Evolutionary conservation across 2,797 vertebrate species (phyloP), one percentile per base, ranked within the genome.

Genomic region (Myripristis jacobus): DNA sequence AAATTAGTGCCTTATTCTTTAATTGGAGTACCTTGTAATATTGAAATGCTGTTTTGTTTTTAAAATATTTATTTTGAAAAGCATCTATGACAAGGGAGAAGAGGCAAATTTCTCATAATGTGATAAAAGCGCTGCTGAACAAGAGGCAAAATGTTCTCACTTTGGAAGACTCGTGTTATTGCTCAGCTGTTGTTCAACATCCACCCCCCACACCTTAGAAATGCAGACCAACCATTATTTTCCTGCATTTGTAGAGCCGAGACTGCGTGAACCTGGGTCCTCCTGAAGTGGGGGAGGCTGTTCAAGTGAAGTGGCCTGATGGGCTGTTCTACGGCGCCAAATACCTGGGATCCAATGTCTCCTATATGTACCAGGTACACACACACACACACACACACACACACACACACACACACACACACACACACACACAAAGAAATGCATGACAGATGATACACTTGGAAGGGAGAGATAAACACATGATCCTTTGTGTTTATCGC

Each of bases 291-390:
- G 97, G 97, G 68, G 96, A 97, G 91, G 91, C 93, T 52, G 95
- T 99, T 70, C 96, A 96, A 91, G 98, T 99, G 67, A 98, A 98
- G 87, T 99, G 98, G 98, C 95, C 98, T 0, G 97, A 99, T 83
- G 97, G 97, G 80, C 95, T 98, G 82, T 95, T 96, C 84, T 99
- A 99, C 22, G 94, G 94, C 47, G 98, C 96, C 54, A 99, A 97
- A 88, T 99, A 98, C 84, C 91, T 98, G 56, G 96, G 97, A 87
- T 94, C 94, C 59, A 98, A 96, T 69, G 87, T 95, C 64, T 92
- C 95, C 66, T 93, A 97, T 81, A 98, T 97, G 96, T 98, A 97
- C 89, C 96, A 97, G 95, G 97, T 99, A 90, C 83, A 91, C 86
- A 61, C 27, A 53, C 43, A 9, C 43, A 25, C 57, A 48, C 44